Percentiles rank a stretch among this genome's conserved stretches.
These are phyloP conservation scores for Arge pagana DNA, from an alignment of 2,888 invertebrate genomes.

Conservation along the genomic window DNA sequence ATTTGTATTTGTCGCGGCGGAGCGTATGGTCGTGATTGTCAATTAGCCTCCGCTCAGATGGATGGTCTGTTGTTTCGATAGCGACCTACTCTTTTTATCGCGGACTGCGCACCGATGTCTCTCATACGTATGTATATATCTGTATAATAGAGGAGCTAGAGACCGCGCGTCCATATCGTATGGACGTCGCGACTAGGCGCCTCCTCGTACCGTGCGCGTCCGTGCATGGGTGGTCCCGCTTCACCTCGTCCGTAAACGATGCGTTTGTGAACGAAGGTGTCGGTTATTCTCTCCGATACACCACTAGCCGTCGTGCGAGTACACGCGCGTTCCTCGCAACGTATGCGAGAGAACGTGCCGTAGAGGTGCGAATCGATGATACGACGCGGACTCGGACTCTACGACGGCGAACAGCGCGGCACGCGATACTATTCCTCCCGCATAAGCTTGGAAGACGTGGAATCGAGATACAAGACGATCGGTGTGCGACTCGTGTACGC, in stretches of 20 bases:
- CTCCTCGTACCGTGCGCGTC: conserved; percentile 23
- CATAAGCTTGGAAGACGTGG: too few relatives aligned
- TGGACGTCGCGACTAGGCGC: conserved; percentile 18
- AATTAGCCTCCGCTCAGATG: too few relatives aligned
- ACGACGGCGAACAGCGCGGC: too few relatives aligned
- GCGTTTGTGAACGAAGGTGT: too few relatives aligned
- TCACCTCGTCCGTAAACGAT: too few relatives aligned
- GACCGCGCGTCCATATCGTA: conserved; percentile 22
- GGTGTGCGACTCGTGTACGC: conserved; percentile 21
- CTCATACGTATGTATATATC: too few relatives aligned
- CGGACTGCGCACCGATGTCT: conserved; percentile 15
- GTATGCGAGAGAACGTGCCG: conserved; percentile 29
- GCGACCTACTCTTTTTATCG: conserved; percentile 38
- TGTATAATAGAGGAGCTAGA: background rate
- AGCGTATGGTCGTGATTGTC: conserved; percentile 53
- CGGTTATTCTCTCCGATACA: too few relatives aligned
- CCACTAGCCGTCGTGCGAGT: too few relatives aligned
- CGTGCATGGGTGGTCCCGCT: conserved; percentile 34
- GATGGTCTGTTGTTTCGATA: too few relatives aligned
- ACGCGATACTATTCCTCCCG: conserved; percentile 14
- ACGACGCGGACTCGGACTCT: conserved; percentile 40
- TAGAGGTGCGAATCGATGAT: conserved; percentile 51
- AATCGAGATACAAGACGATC: too few relatives aligned
- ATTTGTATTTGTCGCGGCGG: conserved; percentile 31
- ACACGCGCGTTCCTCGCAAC: too few relatives aligned